These are phyloP conservation scores for Drosophila truncata DNA, from an alignment of 1,140 invertebrate species.

Conservation along the genomic window DNA sequence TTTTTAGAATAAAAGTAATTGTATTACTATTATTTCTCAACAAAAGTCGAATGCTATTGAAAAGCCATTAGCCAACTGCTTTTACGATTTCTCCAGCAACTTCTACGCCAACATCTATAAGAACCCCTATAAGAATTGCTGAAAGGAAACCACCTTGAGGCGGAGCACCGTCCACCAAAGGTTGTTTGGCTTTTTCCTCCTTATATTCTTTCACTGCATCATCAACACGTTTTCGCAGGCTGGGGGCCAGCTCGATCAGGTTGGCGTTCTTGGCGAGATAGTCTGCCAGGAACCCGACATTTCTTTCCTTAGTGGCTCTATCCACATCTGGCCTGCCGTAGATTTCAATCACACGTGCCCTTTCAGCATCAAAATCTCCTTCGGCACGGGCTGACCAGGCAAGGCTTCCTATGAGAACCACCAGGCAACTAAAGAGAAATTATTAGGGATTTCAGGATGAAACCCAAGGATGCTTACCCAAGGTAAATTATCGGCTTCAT, in stretches of 20 bases:
- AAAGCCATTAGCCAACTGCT: neutral
- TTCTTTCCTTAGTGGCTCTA: neutral
- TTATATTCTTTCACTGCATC: neutral
- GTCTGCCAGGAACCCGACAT: neutral
- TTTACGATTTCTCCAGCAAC: neutral
- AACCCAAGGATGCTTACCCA: too few species aligned
- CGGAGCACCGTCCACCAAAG: neutral
- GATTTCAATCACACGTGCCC: neutral
- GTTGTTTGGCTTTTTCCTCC: neutral
- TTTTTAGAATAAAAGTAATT: neutral
- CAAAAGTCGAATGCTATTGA: neutral
- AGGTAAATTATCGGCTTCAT: too few species aligned
- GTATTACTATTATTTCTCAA: neutral
- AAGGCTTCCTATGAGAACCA: neutral
- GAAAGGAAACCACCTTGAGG: neutral
- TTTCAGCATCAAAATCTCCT: neutral
- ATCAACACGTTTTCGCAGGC: neutral
- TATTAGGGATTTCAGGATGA: neutral
- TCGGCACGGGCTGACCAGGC: neutral
- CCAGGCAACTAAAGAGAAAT: neutral
- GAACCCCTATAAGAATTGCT: accelerated
- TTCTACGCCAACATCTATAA: neutral
- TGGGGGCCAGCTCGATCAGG: neutral
- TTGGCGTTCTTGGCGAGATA: neutral
- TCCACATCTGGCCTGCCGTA: neutral